Base-by-base conservation (phyloP, 2,113 vertebrate species). In the Shinisaurus crocodilurus region DNA sequence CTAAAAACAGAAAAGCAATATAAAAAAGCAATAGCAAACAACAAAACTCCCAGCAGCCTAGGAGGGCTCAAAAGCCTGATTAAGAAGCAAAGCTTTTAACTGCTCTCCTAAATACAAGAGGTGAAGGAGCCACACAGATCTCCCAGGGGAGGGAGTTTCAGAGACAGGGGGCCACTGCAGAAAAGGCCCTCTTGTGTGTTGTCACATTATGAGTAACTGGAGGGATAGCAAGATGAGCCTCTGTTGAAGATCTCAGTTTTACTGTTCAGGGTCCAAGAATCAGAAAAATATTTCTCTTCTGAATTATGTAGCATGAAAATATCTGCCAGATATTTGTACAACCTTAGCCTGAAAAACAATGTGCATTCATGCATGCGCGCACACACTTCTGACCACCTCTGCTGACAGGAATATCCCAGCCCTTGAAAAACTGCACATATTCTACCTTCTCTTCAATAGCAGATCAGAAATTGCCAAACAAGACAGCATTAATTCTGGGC, bases 391-490 rank as follows among this genome's bases (percentile, higher is more conserved):
- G 75, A 80, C 43, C 86, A 88, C 20, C 23, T 37, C 10, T 23
- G 43, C 74, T 88, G 57, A 43, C 57, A 79, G 4, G 54, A 69
- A 67, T 32, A 65, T 25, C 57, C 54, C 13, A n/a, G 32, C 34
- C 40, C 45, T 74, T 54, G 54, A 75, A 10, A 29, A 86, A 57
- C n/a, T 40, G 18, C 54, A 65, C 4, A 25, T 27, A 63, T 88
- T 87, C 15, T 0, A 67, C 3, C 90, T 91, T 25, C 54, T 88
- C 90, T 91, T 92, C 93, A 88, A 87, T 86, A 90, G 88, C n/a
- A 86, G 82, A 86, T 93, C 88, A 87, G 15, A 85, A 90, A 91
- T 83, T 90, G 80, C 86, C 88, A 87, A 90, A 15, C 82, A 91
- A 85, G 40, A 89, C 82, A 88, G 29, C 32, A 67, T 45, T 91